Conservation (phyloP, 2,888 invertebrate species). For the Ornithoptera alexandrae region DNA sequence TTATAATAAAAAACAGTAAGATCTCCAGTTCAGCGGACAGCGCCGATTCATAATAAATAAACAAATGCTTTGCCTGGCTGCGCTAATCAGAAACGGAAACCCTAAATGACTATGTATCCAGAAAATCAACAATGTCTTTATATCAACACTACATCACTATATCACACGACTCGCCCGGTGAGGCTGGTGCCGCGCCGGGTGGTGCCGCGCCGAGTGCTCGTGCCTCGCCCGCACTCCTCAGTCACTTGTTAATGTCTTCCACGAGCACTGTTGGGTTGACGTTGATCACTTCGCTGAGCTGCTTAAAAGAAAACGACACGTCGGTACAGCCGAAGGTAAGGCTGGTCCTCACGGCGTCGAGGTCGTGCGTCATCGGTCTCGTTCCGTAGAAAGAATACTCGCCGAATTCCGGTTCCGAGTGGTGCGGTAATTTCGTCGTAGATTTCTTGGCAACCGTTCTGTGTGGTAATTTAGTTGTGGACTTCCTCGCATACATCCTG, state of each 20-base stretch:
- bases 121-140: slow-evolving; percentile 2
- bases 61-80: slow-evolving; percentile 8
- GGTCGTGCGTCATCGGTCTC: slow-evolving; percentile 55
- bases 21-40: no score
- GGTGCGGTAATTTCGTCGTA: slow-evolving; percentile 54
- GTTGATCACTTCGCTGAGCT: slow-evolving; percentile 74
- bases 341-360: slow-evolving; percentile 67
- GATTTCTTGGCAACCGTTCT: slow-evolving; percentile 53
- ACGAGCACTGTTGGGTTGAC: slow-evolving; percentile 73
- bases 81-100: not conserved
- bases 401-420: slow-evolving; percentile 40
- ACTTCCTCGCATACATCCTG: slow-evolving; percentile 64
- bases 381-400: slow-evolving; percentile 76
- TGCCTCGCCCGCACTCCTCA: not conserved
- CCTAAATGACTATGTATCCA: not conserved
- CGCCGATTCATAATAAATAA: no score
- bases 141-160: not conserved
- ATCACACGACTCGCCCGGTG: not conserved
- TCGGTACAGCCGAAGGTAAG: slow-evolving; percentile 77
- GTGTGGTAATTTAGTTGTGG: slow-evolving; percentile 68
- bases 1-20: no score
- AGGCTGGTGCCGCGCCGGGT: not conserved
- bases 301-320: slow-evolving; percentile 67
- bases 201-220: not conserved
- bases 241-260: slow-evolving; percentile 46